Evolutionary conservation across 1,140 invertebrate species (phyloP), one percentile per base, ranked within the genome.

Genomic region (Dreissena polymorpha): DNA sequence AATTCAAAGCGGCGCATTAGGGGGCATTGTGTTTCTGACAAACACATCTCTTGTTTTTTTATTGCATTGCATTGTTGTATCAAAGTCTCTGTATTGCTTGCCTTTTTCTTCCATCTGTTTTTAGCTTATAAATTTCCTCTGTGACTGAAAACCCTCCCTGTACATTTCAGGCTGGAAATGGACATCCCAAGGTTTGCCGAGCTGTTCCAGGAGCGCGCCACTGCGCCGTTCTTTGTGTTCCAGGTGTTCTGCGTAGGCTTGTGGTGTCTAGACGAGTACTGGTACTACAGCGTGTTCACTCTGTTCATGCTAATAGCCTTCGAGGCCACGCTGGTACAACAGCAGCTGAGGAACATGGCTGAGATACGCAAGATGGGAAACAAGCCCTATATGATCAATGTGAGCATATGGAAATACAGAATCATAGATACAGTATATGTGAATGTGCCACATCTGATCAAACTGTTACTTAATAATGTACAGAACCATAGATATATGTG

Each of bases 321-420:
- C 93, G 99, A 99, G 92, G 99, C 97, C 86, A 99, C 98, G 10
- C 94, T 99, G 39, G 99, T 99, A 0, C 98, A 99, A 89, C 99
- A 99, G 91, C 99, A 99, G 91, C 90, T 99, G 10, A 94, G 97
- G 86, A 99, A 99, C 92, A 99, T 99, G 97, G 96, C 97, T n/a
- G 98, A 99, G 94, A 99, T 99, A 86, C 94, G 98, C n/a, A 98
- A 99, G 94, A 99, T 99, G 99, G 99, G 98, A 21, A 99, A 98
- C 88, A 98, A 98, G 93, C 97, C 98, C 0, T 99, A 98, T 91
- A 94, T 95, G 80, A 96, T 99, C 86, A 96, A 95, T 93, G 95
- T 39, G 39, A 39, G 39, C 8, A 39, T 8, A 39, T 39, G 39
- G 2, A 39, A 5, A 39, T 39, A 39, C 39, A 5, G 8, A 39